Conservation (phyloP, 2,888 invertebrate genomes). For the Agrotis exclamationis region DNA sequence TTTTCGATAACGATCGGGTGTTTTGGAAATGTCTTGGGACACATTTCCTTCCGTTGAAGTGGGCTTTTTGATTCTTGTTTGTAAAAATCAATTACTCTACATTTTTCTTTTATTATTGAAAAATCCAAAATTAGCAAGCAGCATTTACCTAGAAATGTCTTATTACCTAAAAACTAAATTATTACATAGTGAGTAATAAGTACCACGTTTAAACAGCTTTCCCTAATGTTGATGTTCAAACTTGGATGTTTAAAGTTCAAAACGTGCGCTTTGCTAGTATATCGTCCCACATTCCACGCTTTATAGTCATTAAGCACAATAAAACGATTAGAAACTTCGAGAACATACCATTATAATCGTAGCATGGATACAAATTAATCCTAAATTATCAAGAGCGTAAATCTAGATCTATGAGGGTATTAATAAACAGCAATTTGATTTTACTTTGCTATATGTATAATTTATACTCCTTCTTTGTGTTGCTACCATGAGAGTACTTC, state of each 20-base stretch:
- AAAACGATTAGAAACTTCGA: not conserved
- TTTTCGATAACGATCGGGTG: conserved; percentile 1
- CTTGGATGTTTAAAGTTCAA: conserved; percentile 36
- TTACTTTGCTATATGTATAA: not conserved
- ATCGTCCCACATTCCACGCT: conserved; percentile 22
- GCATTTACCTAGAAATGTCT: not conserved
- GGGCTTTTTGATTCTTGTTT: not conserved
- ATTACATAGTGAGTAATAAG: conserved; percentile 17
- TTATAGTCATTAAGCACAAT: conserved; percentile 31
- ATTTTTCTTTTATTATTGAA: not conserved
- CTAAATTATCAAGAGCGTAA: conserved; percentile 2
- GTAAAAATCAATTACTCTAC: not conserved
- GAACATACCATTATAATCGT: not conserved
- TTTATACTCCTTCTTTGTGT: not conserved
- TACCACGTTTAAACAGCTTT: conserved; percentile 26
- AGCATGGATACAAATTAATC: conserved; percentile 21
- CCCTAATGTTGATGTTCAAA: conserved; percentile 41
- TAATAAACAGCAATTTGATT: not conserved
- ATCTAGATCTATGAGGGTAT: conserved; percentile 30
- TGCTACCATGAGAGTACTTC: not conserved
- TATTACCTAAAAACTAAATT: conserved; percentile 17
- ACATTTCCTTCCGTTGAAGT: not conserved
- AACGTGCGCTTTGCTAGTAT: conserved; percentile 17
- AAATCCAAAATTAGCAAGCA: not conserved
- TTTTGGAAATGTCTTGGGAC: not conserved